Conservation (phyloP, 2,113 vertebrate genomes). For the Cnemophilus loriae region DNA sequence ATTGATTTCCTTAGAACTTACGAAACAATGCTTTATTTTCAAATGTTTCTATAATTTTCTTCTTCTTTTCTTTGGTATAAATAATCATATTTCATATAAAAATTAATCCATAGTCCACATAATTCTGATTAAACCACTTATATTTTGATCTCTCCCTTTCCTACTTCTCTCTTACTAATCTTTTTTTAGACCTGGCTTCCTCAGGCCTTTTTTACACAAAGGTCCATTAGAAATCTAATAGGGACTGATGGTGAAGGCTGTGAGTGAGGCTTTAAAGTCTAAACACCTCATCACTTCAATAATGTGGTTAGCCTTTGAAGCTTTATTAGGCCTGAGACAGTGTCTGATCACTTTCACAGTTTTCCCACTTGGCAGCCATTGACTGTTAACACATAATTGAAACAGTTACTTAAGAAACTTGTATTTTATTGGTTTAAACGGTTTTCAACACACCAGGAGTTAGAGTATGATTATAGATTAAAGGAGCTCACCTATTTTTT, state of each 20-base stretch:
- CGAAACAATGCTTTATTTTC: background rate
- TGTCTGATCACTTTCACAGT: constrained; percentile 18
- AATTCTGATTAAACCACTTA: background rate
- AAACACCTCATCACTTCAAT: constrained; percentile 43
- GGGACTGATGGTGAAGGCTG: background rate
- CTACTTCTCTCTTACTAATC: background rate
- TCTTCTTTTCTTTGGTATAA: background rate
- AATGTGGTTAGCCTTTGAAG: constrained; percentile 25
- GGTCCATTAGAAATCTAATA: background rate
- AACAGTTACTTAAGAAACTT: background rate
- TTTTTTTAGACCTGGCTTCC: background rate
- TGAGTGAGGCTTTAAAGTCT: constrained; percentile 4
- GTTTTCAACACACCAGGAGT: background rate
- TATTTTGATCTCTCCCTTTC: background rate
- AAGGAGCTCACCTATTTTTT: background rate
- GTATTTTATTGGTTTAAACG: background rate
- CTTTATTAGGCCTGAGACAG: constrained; percentile 25
- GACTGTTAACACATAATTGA: constrained; percentile 29
- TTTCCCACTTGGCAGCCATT: constrained; percentile 8
- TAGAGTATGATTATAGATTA: background rate
- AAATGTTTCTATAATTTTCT: background rate
- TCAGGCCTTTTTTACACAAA: background rate
- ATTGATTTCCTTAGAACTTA: background rate
- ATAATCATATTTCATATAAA: background rate
- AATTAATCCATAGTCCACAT: background rate